Conservation (phyloP, 2,888 invertebrate species). For the Erebia palarica region DNA sequence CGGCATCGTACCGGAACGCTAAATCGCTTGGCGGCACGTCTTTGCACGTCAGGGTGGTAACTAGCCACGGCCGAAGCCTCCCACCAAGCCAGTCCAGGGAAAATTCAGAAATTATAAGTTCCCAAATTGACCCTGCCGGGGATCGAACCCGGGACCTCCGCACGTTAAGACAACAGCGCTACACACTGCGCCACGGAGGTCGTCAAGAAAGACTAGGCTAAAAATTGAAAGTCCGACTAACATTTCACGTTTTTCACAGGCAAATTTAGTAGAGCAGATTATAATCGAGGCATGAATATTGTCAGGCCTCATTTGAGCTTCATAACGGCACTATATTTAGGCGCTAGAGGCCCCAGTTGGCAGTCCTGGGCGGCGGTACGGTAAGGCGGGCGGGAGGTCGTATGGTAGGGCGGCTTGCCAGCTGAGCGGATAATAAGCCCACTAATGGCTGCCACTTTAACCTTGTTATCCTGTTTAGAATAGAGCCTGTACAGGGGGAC, state of each 20-base stretch:
- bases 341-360: constrained; percentile 3
- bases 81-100: no score
- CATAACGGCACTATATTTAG: neutral
- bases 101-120: no score
- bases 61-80: no score
- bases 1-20: no score
- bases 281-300: constrained; percentile 1
- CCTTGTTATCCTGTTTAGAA: constrained; percentile 26
- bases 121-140: no score
- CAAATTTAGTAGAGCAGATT: neutral
- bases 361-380: neutral
- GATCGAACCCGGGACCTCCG: no score
- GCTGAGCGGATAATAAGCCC: constrained; percentile 27
- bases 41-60: no score
- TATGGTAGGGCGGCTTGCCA: constrained; percentile 20
- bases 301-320: neutral
- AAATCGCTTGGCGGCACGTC: no score
- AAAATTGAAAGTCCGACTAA: neutral
- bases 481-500: neutral
- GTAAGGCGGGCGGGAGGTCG: neutral
- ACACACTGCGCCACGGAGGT: no score
- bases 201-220: no score
- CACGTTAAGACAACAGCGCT: no score
- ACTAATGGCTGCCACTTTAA: constrained; percentile 28
- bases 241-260: neutral